These are phyloP conservation scores for Tenebrosternarchus preto DNA, from an alignment of 2,113 vertebrate genomes.

Conservation along the genomic window DNA sequence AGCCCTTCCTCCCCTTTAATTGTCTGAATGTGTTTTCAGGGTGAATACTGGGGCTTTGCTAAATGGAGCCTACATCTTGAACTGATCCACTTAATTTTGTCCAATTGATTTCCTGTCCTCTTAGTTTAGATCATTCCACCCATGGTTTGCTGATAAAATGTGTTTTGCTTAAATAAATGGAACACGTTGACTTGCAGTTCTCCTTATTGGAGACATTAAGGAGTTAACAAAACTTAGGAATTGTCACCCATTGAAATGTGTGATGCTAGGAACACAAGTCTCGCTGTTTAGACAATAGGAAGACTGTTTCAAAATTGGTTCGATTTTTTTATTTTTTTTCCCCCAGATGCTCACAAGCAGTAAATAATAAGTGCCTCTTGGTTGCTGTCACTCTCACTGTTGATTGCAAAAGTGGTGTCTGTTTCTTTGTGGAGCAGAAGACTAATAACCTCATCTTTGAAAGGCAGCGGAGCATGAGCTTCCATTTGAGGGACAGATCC, in stretches of 20 bases:
- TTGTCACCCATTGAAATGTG: background rate
- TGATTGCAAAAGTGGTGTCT: conserved; percentile 45
- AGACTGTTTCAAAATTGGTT: background rate
- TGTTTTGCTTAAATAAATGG: conserved; percentile 32
- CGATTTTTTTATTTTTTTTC: background rate
- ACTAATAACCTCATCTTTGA: conserved; percentile 62
- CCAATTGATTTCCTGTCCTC: conserved; percentile 50
- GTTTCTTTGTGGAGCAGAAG: conserved; percentile 47
- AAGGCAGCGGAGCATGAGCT: conserved; percentile 51
- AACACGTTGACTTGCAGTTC: conserved; percentile 16
- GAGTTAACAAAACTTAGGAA: conserved; percentile 15
- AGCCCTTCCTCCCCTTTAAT: conserved; percentile 39
- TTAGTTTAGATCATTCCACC: conserved; percentile 47
- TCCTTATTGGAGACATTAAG: conserved; percentile 19
- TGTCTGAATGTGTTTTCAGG: conserved; percentile 40
- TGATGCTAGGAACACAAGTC: background rate
- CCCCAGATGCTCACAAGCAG: conserved; percentile 1
- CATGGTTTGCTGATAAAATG: conserved; percentile 32
- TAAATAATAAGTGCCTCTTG: conserved; percentile 39
- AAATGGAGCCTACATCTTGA: conserved; percentile 34
- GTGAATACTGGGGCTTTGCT: conserved; percentile 34
- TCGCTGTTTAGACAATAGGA: background rate
- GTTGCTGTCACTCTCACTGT: conserved; percentile 43
- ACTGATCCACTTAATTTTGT: conserved; percentile 52
- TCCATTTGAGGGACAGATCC: conserved; percentile 48